These are phyloP conservation scores for Trypoxylon attenuatum DNA, from an alignment of 2,888 invertebrate species.

Conservation along the genomic window DNA sequence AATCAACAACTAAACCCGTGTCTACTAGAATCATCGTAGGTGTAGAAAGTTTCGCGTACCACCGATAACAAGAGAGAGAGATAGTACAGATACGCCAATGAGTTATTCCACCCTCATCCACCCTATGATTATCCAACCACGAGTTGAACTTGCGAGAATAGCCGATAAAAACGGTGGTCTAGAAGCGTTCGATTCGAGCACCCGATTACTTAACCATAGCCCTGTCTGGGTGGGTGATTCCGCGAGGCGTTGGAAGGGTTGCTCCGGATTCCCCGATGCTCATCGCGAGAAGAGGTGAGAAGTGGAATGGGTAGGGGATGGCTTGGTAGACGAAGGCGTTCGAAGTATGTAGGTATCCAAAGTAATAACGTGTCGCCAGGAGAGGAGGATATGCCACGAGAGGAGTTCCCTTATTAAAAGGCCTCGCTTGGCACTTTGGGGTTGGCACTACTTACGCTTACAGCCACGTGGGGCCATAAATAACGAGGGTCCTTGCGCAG, in stretches of 20 bases:
- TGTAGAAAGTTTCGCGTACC: too few relatives aligned
- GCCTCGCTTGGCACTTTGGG: conserved; percentile 58
- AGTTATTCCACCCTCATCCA: too few relatives aligned
- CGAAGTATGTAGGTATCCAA: conserved; percentile 56
- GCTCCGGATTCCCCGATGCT: background rate
- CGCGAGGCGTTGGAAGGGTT: background rate
- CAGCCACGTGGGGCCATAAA: conserved; percentile 44
- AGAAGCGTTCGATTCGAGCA: too few relatives aligned
- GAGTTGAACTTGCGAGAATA: too few relatives aligned
- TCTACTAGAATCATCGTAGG: too few relatives aligned
- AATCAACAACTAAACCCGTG: too few relatives aligned
- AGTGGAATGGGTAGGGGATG: background rate
- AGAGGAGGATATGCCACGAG: conserved; percentile 27
- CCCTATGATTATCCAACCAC: too few relatives aligned
- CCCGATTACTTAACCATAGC: too few relatives aligned
- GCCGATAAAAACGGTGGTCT: too few relatives aligned
- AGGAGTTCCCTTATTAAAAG: conserved; percentile 61
- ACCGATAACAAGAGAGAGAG: too few relatives aligned
- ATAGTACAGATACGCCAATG: too few relatives aligned
- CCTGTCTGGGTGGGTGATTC: too few relatives aligned
- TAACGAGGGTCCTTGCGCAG: conserved; percentile 37
- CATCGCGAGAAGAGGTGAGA: background rate
- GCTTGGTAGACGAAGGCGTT: conserved; percentile 30
- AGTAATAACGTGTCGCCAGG: conserved; percentile 63
- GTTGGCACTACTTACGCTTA: conserved; percentile 46